Evolutionary conservation across 1,140 invertebrate species (phyloP).

Genomic region (Apis laboriosa): DNA sequence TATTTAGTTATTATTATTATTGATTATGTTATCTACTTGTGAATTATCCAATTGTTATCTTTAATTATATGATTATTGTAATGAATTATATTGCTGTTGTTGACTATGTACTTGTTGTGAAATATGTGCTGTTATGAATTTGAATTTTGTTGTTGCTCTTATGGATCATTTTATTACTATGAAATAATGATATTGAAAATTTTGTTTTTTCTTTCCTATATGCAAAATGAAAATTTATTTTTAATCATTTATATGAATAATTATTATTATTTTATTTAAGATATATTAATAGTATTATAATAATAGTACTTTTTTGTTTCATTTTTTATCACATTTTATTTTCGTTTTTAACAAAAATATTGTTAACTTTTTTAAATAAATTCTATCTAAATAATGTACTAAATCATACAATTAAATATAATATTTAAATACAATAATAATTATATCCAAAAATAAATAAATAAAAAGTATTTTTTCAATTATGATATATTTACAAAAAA

Average conservation of each 20-base stretch:
- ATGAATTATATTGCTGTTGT: constrained; percentile 33
- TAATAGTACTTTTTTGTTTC: too few species aligned
- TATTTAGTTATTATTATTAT: not conserved
- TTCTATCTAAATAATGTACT: not conserved
- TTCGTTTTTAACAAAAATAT: too few species aligned
- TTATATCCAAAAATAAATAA: not conserved
- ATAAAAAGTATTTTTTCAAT: not conserved
- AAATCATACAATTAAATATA: not conserved
- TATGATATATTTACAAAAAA: not conserved
- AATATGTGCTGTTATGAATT: not conserved
- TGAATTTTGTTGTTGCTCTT: too few species aligned
- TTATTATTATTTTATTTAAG: too few species aligned
- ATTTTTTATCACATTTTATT: too few species aligned
- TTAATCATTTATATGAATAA: too few species aligned
- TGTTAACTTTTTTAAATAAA: not conserved
- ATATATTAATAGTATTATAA: not conserved
- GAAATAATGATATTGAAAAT: too few species aligned
- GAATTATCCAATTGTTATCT: not conserved
- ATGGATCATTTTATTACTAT: too few species aligned
- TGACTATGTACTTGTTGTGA: too few species aligned
- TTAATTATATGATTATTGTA: constrained; percentile 5
- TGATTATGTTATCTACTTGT: not conserved
- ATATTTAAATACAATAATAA: too few species aligned
- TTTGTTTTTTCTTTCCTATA: not conserved
- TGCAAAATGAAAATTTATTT: too few species aligned